Conservation (phyloP, 2,113 vertebrate genomes). For the Thymallus thymallus region DNA sequence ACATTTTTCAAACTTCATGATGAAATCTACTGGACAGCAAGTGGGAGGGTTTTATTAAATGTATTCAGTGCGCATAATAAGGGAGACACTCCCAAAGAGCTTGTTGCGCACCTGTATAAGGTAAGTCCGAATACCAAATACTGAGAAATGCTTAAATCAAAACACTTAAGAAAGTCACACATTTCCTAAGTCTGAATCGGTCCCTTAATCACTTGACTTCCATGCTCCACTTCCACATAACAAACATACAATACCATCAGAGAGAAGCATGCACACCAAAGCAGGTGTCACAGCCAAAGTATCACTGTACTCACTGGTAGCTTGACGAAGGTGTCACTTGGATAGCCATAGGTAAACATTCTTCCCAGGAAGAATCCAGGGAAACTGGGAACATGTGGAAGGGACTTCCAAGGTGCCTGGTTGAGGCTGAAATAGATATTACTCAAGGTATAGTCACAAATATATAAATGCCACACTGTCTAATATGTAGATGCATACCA, state of each 20-base stretch:
- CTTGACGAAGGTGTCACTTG: slow-evolving; percentile 88
- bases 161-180: too few relatives aligned
- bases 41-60: too few relatives aligned
- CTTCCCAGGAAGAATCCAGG: slow-evolving; percentile 86
- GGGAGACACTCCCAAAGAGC: too few relatives aligned
- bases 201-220: too few relatives aligned
- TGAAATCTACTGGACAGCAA: too few relatives aligned
- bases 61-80: too few relatives aligned
- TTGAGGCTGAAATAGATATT: slow-evolving; percentile 70
- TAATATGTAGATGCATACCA: not conserved
- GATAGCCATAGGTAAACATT: slow-evolving; percentile 77
- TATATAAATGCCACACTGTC: not conserved
- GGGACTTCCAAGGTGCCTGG: slow-evolving; percentile 70
- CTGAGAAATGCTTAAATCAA: too few relatives aligned
- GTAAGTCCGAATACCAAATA: too few relatives aligned
- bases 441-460: slow-evolving; percentile 16
- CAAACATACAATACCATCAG: not conserved
- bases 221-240: too few relatives aligned
- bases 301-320: slow-evolving; percentile 75
- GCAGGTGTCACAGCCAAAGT: not conserved
- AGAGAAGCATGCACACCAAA: not conserved
- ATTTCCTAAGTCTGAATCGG: too few relatives aligned
- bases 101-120: too few relatives aligned
- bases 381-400: slow-evolving; percentile 72
- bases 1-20: too few relatives aligned